Conservation (phyloP, 1,140 invertebrate species). For the Hyposmocoma kahamanoa region DNA sequence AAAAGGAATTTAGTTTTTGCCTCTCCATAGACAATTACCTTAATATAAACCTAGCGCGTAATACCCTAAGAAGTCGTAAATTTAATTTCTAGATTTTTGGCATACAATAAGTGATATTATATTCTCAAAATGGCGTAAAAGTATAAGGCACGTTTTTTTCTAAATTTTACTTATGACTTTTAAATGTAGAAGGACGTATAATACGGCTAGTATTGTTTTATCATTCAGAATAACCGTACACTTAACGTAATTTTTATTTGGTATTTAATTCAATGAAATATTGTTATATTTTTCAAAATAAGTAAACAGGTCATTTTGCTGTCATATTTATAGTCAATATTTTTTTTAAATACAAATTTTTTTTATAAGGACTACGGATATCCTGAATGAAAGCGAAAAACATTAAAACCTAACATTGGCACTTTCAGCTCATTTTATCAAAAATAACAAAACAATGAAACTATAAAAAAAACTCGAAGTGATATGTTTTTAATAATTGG, state of each 20-base stretch:
- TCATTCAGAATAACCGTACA: no score
- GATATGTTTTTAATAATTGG: conserved; percentile 58
- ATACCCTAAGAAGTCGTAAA: no score
- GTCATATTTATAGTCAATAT: no score
- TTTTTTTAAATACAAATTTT: no score
- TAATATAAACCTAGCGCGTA: no score
- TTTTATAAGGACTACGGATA: no score
- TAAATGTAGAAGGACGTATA: conserved; percentile 60
- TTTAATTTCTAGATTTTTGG: no score
- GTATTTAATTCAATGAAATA: no score
- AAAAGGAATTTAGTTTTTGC: no score
- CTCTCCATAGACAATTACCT: no score
- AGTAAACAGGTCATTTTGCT: no score
- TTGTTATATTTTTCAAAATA: neutral
- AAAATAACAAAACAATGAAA: conserved; percentile 11
- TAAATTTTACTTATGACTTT: conserved; percentile 39
- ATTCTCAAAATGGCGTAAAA: conserved; percentile 66
- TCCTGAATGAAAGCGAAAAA: conserved; percentile 27
- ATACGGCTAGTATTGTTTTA: conserved; percentile 42
- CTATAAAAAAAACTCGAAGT: conserved; percentile 24
- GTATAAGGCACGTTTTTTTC: conserved; percentile 67
- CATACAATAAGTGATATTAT: conserved; percentile 63
- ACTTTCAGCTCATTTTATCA: conserved; percentile 13
- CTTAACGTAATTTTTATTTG: no score
- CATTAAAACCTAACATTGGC: conserved; percentile 26